phyloP scores from a whole-genome alignment of 1,140 invertebrate genomes.

The Hypsibius dujardini region DNA sequence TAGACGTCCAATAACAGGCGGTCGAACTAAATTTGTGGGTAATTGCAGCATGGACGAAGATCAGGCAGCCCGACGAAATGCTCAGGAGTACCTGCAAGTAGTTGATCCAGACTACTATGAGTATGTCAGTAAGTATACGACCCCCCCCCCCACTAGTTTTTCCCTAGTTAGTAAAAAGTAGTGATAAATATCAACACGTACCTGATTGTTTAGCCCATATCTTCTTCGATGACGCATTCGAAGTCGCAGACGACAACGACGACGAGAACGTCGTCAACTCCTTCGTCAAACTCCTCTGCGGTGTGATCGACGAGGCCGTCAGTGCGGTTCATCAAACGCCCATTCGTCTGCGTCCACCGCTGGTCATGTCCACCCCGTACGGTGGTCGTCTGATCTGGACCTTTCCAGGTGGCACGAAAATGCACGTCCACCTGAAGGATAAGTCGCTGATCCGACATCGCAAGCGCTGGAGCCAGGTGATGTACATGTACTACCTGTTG shows the following conservation, averaged over 20 bases:
- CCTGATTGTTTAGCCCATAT: conserved; percentile 75
- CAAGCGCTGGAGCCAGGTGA: conserved; percentile 46
- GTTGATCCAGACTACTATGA: conserved; percentile 93
- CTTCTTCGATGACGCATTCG: conserved; percentile 96
- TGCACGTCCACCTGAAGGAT: conserved; percentile 91
- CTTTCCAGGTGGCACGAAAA: conserved; percentile 87
- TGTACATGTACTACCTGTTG: conserved; percentile 98
- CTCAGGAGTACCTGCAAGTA: conserved; percentile 74
- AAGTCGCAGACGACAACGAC: conserved; percentile 79
- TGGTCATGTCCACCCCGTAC: conserved; percentile 81
- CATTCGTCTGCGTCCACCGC: conserved; percentile 69
- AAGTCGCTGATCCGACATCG: conserved; percentile 88
- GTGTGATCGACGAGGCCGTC: conserved; percentile 76
- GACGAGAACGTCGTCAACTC: conserved; percentile 83
- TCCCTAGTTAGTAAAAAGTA: too few relatives aligned
- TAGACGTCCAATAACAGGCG: too few relatives aligned
- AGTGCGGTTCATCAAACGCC: conserved; percentile 68
- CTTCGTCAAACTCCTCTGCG: conserved; percentile 82
- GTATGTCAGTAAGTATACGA: conserved; percentile 57
- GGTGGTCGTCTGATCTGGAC: conserved; percentile 84
- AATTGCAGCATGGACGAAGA: conserved; percentile 45
- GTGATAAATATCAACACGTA: too few relatives aligned
- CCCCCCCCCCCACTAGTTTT: too few relatives aligned
- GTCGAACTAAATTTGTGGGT: too few relatives aligned
- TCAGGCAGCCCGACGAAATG: conserved; percentile 53